Evolutionary conservation across 2,113 vertebrate species (phyloP).

Genomic region (Tamias sibiricus): DNA sequence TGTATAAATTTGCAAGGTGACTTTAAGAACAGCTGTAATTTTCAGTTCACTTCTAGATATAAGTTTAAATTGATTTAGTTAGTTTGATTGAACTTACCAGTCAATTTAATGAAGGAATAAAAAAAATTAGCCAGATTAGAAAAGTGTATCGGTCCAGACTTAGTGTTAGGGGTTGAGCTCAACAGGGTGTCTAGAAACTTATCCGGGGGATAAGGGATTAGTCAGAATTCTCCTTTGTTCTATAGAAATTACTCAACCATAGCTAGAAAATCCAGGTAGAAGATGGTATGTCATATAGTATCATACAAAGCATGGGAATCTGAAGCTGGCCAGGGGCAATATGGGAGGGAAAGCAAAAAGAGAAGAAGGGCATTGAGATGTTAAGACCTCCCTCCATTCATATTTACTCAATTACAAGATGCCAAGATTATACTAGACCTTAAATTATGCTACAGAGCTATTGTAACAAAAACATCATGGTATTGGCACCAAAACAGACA

Average conservation of each 20-base stretch:
- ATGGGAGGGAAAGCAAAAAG: not conserved
- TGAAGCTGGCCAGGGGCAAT: not conserved
- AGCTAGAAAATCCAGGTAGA: not conserved
- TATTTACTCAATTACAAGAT: not conserved
- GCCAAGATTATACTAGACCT: no score
- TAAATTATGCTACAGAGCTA: no score
- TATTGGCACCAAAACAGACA: no score
- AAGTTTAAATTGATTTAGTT: not conserved
- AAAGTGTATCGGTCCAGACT: not conserved
- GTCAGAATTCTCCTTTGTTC: not conserved
- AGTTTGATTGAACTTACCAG: not conserved
- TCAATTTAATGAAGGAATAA: not conserved
- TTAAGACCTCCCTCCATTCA: not conserved
- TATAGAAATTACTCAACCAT: not conserved
- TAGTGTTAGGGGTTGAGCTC: not conserved
- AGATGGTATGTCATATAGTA: not conserved
- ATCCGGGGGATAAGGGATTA: not conserved
- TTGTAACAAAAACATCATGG: no score
- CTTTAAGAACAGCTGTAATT: not conserved
- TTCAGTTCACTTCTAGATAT: slow-evolving; percentile 34
- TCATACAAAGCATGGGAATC: not conserved
- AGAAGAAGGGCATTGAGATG: not conserved
- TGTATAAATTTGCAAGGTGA: not conserved
- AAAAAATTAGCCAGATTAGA: not conserved
- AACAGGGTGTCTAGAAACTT: not conserved